A percentile compares a stretch with the other conserved stretches of the same genome.
Conservation (phyloP, 1,140 invertebrate genomes). For the Helicoverpa armigera region DNA sequence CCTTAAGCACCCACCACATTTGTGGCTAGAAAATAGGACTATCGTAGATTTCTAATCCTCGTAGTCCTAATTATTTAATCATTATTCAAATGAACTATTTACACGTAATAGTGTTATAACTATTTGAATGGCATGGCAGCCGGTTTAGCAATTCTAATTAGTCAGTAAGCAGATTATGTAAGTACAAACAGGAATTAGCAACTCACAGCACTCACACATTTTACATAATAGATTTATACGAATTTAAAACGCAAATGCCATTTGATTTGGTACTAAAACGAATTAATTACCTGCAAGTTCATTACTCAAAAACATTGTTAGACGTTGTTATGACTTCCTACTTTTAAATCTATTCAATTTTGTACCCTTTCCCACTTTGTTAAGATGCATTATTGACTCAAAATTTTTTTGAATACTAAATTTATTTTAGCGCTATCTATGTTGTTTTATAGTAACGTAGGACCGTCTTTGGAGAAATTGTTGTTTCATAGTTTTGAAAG, state of each 20-base stretch:
- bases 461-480: background rate
- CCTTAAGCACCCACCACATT: no score
- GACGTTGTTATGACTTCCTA: no score
- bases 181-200: conserved; percentile 33
- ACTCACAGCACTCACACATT: background rate
- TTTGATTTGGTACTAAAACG: background rate
- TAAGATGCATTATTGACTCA: no score
- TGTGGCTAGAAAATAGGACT: background rate
- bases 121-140: background rate
- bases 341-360: background rate
- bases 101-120: conserved; percentile 14
- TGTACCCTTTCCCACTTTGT: background rate
- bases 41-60: background rate
- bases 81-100: background rate
- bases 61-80: conserved; percentile 1
- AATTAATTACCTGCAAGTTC: conserved; percentile 2
- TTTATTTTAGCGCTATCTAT: conserved; percentile 6
- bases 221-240: background rate
- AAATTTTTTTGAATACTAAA: background rate
- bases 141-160: conserved; percentile 29
- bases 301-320: no score
- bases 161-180: conserved; percentile 10
- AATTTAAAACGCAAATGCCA: conserved; percentile 12
- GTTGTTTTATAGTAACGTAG: background rate
- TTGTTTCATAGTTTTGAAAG: background rate